Evolutionary conservation across 2,888 invertebrate genomes (phyloP).

Genomic region (Caenorhabditis sp.): DNA sequence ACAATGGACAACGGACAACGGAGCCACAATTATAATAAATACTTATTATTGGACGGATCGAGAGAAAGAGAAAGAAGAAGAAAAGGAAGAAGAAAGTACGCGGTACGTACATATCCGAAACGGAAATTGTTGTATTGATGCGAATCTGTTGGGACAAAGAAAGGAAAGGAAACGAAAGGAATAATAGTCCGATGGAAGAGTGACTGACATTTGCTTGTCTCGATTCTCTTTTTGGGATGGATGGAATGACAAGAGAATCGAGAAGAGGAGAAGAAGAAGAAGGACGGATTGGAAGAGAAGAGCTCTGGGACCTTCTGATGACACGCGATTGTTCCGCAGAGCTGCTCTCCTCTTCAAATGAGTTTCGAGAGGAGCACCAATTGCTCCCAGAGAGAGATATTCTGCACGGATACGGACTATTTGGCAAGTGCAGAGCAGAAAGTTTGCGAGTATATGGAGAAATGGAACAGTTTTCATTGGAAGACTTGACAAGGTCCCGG

Average conservation of each 20-base stretch:
- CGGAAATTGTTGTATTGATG: constrained; percentile 50
- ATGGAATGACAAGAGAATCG: constrained; percentile 4
- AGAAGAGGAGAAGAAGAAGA: neutral
- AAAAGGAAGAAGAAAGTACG: neutral
- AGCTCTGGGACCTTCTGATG: constrained; percentile 28
- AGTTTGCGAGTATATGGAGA: too few relatives aligned
- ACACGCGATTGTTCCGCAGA: constrained; percentile 52
- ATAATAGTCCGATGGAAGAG: too few relatives aligned
- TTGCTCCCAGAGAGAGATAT: constrained; percentile 32
- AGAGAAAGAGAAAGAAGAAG: neutral
- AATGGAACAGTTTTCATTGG: too few relatives aligned
- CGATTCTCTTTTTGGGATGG: neutral
- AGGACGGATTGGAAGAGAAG: neutral
- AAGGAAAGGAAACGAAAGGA: too few relatives aligned
- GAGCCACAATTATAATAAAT: constrained; percentile 5
- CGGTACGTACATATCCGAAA: constrained; percentile 37
- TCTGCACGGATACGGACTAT: too few relatives aligned
- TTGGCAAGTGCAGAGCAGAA: too few relatives aligned
- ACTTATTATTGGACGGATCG: neutral
- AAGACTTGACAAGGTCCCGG: too few relatives aligned
- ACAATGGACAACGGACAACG: neutral
- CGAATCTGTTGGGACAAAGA: constrained; percentile 15
- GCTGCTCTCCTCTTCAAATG: constrained; percentile 28
- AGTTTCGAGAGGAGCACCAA: constrained; percentile 49
- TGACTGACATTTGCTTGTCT: constrained; percentile 31